Evolutionary conservation across 2,113 vertebrate species (phyloP).

Genomic region (Bungarus multicinctus): DNA sequence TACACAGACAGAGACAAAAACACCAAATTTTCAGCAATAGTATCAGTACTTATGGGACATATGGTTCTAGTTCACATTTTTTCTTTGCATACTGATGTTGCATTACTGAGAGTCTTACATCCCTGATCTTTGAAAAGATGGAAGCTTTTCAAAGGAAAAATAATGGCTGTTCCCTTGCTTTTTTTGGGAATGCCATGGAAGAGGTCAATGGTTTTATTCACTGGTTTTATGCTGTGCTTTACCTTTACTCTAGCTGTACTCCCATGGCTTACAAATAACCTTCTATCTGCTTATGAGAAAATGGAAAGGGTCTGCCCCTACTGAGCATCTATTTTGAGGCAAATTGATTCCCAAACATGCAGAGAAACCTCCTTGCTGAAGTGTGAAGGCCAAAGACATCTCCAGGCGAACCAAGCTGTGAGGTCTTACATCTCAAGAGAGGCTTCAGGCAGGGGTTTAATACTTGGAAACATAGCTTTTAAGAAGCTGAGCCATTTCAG

Average conservation of each 20-base stretch:
- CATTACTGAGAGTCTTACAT: background rate
- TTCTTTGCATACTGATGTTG: background rate
- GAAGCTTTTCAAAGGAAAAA: background rate
- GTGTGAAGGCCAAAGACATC: background rate
- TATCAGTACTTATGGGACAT: background rate
- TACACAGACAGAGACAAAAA: background rate
- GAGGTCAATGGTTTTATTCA: background rate
- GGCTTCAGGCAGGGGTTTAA: constrained; percentile 32
- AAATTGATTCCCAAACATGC: constrained; percentile 5
- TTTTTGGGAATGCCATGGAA: background rate
- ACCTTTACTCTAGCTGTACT: background rate
- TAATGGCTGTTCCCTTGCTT: background rate
- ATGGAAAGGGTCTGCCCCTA: background rate
- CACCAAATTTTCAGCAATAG: background rate
- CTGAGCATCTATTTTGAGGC: background rate
- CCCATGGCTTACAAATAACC: background rate
- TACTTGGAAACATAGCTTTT: constrained; percentile 26
- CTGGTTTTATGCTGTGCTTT: background rate
- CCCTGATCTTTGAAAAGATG: background rate
- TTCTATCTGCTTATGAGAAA: background rate
- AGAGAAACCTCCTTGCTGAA: background rate
- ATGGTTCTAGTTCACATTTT: background rate
- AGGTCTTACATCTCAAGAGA: constrained; percentile 35
- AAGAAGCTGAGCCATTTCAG: constrained; percentile 32
- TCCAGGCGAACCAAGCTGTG: constrained; percentile 12